phyloP scores from a whole-genome alignment of 2,888 invertebrate genomes.

The Blomia tropicalis region DNA sequence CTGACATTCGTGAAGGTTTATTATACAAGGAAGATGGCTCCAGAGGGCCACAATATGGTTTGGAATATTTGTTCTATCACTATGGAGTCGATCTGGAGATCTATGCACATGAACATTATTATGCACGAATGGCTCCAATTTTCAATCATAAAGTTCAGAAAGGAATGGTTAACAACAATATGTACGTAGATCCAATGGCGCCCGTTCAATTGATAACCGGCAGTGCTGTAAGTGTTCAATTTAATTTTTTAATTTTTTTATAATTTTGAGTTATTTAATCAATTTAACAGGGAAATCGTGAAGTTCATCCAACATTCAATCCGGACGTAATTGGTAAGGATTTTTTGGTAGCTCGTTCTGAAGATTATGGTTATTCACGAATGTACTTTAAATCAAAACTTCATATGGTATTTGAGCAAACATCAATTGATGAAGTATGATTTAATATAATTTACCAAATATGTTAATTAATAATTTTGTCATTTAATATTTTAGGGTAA shows the following conservation, averaged over 20 bases:
- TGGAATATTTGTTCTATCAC: constrained; percentile 69
- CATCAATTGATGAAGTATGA: not conserved
- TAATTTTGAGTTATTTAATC: not conserved
- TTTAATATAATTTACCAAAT: not conserved
- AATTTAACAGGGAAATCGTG: not conserved
- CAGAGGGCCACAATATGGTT: constrained; percentile 31
- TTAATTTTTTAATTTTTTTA: too few species aligned
- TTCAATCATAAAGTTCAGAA: constrained; percentile 50
- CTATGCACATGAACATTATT: constrained; percentile 96
- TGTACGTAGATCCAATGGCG: not conserved
- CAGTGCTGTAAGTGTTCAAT: not conserved
- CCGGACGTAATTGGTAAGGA: not conserved
- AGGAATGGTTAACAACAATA: not conserved
- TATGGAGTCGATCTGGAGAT: constrained; percentile 80
- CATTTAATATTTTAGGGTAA: not conserved
- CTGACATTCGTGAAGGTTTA: not conserved
- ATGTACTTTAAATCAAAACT: not conserved
- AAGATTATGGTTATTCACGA: not conserved
- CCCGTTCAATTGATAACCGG: not conserved
- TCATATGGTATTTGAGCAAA: not conserved
- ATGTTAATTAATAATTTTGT: not conserved
- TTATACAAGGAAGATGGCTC: not conserved
- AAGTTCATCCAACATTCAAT: not conserved
- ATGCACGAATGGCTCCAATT: constrained; percentile 85
- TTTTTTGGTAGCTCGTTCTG: not conserved